Base-by-base conservation (phyloP, 2,797 vertebrate species). In the Selene dorsalis region DNA sequence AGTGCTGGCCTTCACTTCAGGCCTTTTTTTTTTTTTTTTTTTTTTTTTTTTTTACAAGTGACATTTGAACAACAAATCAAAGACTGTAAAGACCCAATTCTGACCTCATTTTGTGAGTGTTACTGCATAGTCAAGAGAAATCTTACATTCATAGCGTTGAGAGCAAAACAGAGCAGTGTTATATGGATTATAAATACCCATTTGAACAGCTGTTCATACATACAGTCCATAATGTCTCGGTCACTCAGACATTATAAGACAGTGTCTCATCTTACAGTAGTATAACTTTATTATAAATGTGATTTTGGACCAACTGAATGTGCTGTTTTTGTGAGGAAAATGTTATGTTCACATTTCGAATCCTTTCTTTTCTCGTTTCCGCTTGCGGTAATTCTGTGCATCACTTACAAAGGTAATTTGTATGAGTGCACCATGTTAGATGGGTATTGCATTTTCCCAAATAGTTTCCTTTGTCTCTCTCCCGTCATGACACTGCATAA, bases 391-490 rank as follows among this genome's bases (percentile, higher is more conserved):
- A 59, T 75, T 73, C 28, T 47, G 47, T 63, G 60, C 26, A 71
- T 80, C 45, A 41, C 53, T 45, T 67, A 57, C 55, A 83, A 50
- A 71, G 69, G 35, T 80, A 0, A 73, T 57, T 75, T 72, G 62
- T 79, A 38, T 56, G 67, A 80, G 68, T 77, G 63, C 41, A 58
- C 63, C 17, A 47, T 84, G 79, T 64, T 69, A 71, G 32, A 35
- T 22, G 79, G 48, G 65, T 81, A 78, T 74, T 84, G 68, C 67
- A 64, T 85, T 83, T 28, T 9, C 68, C 68, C 82, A 84, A 71
- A 87, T 68, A 50, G 80, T 83, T 89, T 82, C 82, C 79, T 83
- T 89, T 87, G 82, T 88, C 73, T 85, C 50, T 63, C 80, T 81
- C 65, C 75, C 43, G 10, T 81, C 80, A 84, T 89, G 89, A 91